These are phyloP conservation scores for Hylaeus volcanicus DNA, from an alignment of 1,140 invertebrate species.

Conservation along the genomic window DNA sequence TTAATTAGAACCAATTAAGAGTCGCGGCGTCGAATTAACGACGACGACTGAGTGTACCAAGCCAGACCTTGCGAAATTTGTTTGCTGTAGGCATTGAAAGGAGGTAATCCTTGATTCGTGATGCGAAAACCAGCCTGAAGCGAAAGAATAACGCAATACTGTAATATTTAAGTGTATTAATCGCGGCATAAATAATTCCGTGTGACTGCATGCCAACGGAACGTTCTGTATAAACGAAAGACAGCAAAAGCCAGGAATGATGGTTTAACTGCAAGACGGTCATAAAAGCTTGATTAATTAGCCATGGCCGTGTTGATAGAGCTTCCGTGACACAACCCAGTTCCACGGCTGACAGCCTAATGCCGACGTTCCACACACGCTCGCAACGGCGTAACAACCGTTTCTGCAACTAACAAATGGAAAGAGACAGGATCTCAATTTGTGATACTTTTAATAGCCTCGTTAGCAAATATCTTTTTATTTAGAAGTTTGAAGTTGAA, in stretches of 20 bases:
- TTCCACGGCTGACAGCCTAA: constrained; percentile 36
- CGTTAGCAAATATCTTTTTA: not conserved
- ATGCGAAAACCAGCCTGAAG: constrained; percentile 23
- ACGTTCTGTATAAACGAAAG: not conserved
- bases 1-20: constrained; percentile 61
- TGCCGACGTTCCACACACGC: constrained; percentile 14
- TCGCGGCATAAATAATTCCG: constrained; percentile 64
- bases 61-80: constrained; percentile 32
- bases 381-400: constrained; percentile 24
- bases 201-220: constrained; percentile 18
- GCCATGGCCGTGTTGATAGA: constrained; percentile 49
- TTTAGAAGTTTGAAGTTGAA: too few relatives aligned
- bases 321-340: constrained; percentile 55
- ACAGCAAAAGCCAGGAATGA: not conserved
- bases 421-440: not conserved
- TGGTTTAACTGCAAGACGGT: constrained; percentile 36
- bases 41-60: not conserved
- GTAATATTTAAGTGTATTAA: constrained; percentile 65
- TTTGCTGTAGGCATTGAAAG: constrained; percentile 27
- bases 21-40: constrained; percentile 30
- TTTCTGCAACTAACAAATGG: constrained; percentile 31
- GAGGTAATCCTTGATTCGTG: constrained; percentile 34
- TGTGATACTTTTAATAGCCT: not conserved
- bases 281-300: constrained; percentile 71
- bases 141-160: constrained; percentile 54